These are phyloP conservation scores for Pipra filicauda DNA, from an alignment of 2,113 vertebrate species.

Conservation along the genomic window DNA sequence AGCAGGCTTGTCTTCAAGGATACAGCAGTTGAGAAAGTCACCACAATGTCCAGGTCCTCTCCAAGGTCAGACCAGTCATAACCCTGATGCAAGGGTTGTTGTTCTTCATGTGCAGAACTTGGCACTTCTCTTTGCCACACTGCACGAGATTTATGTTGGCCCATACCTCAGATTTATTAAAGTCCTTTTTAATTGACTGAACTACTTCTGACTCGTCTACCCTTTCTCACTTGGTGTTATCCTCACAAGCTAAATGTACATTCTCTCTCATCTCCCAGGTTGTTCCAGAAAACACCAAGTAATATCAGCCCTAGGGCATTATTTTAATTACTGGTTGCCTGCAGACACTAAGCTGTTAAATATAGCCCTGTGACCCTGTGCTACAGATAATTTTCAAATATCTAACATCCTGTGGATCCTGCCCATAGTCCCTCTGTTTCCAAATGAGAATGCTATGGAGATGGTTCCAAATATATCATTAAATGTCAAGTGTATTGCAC, in stretches of 20 bases:
- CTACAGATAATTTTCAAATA: not conserved
- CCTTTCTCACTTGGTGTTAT: not conserved
- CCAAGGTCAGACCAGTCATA: not conserved
- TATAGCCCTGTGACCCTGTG: not conserved
- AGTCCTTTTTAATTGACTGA: not conserved
- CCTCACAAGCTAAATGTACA: not conserved
- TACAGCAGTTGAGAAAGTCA: not conserved
- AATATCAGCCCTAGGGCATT: not conserved
- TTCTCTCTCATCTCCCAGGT: not conserved
- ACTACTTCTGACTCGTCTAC: not conserved
- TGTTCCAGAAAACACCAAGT: not conserved
- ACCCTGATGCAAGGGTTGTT: not conserved
- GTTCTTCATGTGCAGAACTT: not conserved
- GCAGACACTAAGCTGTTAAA: not conserved
- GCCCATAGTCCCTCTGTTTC: not conserved
- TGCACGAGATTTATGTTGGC: not conserved
- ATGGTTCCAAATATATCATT: not conserved
- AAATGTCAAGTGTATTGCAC: not conserved
- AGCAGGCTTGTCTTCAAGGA: not conserved
- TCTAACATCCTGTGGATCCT: not conserved
- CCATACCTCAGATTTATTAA: not conserved
- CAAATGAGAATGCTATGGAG: not conserved
- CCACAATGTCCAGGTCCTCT: not conserved
- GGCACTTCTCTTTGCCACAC: not conserved
- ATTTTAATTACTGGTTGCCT: accelerated